Evolutionary conservation across 35 echinoderm and acorn worm species (phyloP).

Genomic region (Lytechinus pictus): DNA sequence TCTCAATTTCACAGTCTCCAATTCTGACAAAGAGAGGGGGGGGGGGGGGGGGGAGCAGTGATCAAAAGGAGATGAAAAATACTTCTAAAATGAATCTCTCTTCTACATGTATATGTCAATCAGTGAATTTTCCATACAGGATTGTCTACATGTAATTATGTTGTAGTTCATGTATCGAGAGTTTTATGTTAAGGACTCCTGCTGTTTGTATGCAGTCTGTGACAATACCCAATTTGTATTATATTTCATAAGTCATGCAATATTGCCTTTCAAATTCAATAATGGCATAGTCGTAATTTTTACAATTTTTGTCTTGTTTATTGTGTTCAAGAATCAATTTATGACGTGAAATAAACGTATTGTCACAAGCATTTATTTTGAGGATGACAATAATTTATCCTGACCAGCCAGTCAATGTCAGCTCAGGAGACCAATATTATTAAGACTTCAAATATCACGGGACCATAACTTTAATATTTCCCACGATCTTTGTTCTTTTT

Average conservation of each 20-base stretch:
- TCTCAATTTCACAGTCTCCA: background rate
- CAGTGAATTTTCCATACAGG: background rate
- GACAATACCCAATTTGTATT: background rate
- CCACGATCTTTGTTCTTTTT: background rate
- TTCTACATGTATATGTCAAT: background rate
- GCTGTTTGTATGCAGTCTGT: background rate
- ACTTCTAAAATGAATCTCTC: background rate
- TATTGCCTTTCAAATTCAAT: background rate
- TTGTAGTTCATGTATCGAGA: background rate
- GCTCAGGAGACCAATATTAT: background rate
- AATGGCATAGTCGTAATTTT: background rate
- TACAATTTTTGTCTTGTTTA: background rate
- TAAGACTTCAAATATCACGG: background rate
- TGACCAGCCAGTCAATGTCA: background rate
- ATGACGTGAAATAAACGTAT: background rate
- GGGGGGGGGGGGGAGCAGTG: background rate
- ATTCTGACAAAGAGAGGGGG: background rate
- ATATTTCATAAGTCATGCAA: background rate
- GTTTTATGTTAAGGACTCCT: background rate
- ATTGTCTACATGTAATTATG: background rate
- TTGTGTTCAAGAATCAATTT: background rate
- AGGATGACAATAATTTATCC: background rate
- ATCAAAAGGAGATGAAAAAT: background rate
- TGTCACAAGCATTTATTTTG: background rate
- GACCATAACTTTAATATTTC: background rate